Evolutionary conservation across 2,797 vertebrate species (phyloP).

Genomic region (Tragelaphus eurycerus): DNA sequence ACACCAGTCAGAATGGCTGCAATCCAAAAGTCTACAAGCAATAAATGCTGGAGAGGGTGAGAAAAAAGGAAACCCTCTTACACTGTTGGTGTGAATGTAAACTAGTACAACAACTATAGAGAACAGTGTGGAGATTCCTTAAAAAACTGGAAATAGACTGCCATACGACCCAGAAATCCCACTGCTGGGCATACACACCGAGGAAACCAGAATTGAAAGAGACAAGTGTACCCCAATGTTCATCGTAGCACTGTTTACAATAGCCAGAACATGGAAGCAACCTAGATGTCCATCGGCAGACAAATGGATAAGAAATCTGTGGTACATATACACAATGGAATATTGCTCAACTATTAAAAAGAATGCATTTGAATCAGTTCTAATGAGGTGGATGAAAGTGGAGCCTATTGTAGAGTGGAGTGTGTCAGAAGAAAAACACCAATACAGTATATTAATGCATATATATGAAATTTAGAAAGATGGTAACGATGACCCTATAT

Average conservation of each 20-base stretch:
- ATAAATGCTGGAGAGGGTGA: neutral
- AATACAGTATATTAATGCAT: neutral
- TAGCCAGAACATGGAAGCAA: neutral
- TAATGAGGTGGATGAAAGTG: neutral
- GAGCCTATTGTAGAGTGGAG: neutral
- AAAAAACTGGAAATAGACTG: neutral
- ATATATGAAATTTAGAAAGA: neutral
- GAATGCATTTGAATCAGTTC: neutral
- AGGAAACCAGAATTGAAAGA: neutral
- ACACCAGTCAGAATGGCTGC: neutral
- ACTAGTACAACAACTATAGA: neutral
- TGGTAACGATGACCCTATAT: neutral
- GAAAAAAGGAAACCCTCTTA: neutral
- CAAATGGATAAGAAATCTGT: neutral
- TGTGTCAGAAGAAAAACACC: neutral
- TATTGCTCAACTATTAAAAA: neutral
- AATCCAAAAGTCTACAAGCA: neutral
- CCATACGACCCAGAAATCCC: neutral
- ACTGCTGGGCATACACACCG: fast-evolving
- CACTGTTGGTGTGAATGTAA: neutral
- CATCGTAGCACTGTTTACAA: neutral
- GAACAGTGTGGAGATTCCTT: neutral
- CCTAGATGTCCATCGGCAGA: neutral
- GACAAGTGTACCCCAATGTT: neutral
- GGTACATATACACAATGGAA: neutral